These are phyloP conservation scores for Dryocosmus kuriphilus DNA, from an alignment of 2,888 invertebrate species.

Conservation along the genomic window DNA sequence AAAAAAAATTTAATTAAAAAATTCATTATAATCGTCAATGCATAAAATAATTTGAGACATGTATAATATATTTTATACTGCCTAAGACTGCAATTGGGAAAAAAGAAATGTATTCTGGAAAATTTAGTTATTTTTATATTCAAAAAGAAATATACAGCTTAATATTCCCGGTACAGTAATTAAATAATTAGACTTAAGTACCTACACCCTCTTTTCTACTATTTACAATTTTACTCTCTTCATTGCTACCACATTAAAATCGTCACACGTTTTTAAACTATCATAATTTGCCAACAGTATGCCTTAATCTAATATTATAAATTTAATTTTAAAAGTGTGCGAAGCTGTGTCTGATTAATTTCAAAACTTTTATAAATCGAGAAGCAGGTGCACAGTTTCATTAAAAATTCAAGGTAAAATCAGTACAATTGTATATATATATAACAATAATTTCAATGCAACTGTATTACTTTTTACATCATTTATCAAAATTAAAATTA, in stretches of 20 bases:
- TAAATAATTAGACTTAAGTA: conserved; percentile 24
- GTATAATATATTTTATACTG: neutral
- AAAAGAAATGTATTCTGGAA: neutral
- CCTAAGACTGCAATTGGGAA: neutral
- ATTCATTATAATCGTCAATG: neutral
- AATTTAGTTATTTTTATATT: conserved; percentile 39
- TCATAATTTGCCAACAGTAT: conserved; percentile 8
- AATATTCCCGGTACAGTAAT: conserved; percentile 17
- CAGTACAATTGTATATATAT: conserved; percentile 15
- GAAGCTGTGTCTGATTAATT: neutral
- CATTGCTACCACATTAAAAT: conserved; percentile 15
- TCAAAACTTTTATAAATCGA: neutral
- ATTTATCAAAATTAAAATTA: conserved; percentile 33
- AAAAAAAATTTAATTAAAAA: too few species aligned
- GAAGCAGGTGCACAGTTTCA: neutral
- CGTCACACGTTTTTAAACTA: conserved; percentile 21
- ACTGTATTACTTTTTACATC: conserved; percentile 15
- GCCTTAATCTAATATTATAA: conserved; percentile 11
- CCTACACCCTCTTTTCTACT: conserved; percentile 33
- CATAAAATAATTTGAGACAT: neutral
- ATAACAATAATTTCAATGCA: conserved; percentile 26
- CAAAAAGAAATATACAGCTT: conserved; percentile 36
- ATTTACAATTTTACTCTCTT: conserved; percentile 19
- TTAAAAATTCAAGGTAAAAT: neutral
- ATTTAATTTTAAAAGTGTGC: conserved; percentile 24